These are phyloP conservation scores for Uropsilus gracilis DNA, from an alignment of 2,113 vertebrate species.

Conservation along the genomic window DNA sequence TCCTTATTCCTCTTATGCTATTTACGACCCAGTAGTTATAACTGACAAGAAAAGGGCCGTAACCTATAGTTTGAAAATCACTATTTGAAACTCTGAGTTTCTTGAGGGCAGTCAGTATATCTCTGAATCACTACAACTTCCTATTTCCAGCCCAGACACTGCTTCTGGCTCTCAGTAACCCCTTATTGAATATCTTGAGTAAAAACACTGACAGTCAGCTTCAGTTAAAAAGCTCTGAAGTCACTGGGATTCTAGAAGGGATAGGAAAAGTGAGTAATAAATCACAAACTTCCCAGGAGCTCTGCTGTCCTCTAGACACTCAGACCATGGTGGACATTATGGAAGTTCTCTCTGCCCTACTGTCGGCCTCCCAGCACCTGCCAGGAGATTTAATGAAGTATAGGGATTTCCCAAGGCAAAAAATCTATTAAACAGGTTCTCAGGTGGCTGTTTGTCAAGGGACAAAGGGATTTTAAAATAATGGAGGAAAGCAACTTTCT, in stretches of 20 bases:
- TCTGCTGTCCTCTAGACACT: constrained; percentile 66
- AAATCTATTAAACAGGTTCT: constrained; percentile 49
- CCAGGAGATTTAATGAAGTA: constrained; percentile 71
- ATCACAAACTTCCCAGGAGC: constrained; percentile 71
- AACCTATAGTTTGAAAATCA: constrained; percentile 55
- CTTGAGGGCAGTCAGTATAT: constrained; percentile 71
- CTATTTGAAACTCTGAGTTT: constrained; percentile 66
- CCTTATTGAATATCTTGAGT: constrained; percentile 66
- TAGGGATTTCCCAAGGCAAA: constrained; percentile 66
- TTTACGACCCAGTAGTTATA: background rate
- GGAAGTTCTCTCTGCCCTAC: constrained; percentile 38
- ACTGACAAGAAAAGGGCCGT: constrained; percentile 8
- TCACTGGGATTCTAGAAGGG: constrained; percentile 73
- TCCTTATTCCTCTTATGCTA: background rate
- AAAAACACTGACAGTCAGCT: constrained; percentile 26
- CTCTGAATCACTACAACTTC: constrained; percentile 49
- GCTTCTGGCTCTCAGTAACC: constrained; percentile 35
- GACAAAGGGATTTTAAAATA: constrained; percentile 6
- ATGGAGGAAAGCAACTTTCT: constrained; percentile 19
- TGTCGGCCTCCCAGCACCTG: background rate
- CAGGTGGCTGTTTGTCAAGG: constrained; percentile 47
- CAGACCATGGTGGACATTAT: constrained; percentile 62
- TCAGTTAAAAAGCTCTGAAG: constrained; percentile 61
- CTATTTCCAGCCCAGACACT: constrained; percentile 34
- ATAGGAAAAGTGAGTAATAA: constrained; percentile 70